These are phyloP conservation scores for Megalops atlanticus DNA, from an alignment of 2,113 vertebrate genomes.

Conservation along the genomic window DNA sequence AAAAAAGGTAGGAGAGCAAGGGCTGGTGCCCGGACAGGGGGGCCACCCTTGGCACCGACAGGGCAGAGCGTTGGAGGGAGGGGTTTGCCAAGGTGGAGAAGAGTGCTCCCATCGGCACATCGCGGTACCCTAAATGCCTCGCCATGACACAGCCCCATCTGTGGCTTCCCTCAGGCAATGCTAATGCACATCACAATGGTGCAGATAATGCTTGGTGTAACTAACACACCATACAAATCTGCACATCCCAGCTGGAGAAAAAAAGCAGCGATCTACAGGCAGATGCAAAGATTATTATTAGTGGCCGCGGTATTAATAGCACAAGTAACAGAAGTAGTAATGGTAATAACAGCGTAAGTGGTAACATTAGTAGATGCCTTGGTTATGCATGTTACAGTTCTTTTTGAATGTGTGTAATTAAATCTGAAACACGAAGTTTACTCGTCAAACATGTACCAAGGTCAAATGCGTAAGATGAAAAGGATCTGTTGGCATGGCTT, in stretches of 20 bases:
- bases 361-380: not conserved
- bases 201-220: slow-evolving; percentile 35
- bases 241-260: slow-evolving; percentile 26
- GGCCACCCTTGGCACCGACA: slow-evolving; percentile 34
- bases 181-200: slow-evolving; percentile 21
- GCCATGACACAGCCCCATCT: slow-evolving; percentile 22
- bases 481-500: not conserved
- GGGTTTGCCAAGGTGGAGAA: not conserved
- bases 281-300: slow-evolving; percentile 27
- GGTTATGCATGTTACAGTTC: not conserved
- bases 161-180: slow-evolving; percentile 13
- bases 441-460: not conserved
- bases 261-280: slow-evolving; percentile 7
- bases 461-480: not conserved
- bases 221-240: slow-evolving; percentile 36
- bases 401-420: not conserved
- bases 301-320: slow-evolving; percentile 29
- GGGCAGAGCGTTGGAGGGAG: slow-evolving; percentile 28
- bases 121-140: slow-evolving; percentile 6
- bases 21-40: slow-evolving; percentile 50
- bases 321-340: not conserved
- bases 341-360: not conserved
- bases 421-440: slow-evolving; percentile 12
- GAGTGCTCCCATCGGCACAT: not conserved
- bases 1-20: slow-evolving; percentile 65